These are phyloP conservation scores for Henricia sp. DNA, from an alignment of 53 echinoderm and acorn worm genomes.

Conservation along the genomic window DNA sequence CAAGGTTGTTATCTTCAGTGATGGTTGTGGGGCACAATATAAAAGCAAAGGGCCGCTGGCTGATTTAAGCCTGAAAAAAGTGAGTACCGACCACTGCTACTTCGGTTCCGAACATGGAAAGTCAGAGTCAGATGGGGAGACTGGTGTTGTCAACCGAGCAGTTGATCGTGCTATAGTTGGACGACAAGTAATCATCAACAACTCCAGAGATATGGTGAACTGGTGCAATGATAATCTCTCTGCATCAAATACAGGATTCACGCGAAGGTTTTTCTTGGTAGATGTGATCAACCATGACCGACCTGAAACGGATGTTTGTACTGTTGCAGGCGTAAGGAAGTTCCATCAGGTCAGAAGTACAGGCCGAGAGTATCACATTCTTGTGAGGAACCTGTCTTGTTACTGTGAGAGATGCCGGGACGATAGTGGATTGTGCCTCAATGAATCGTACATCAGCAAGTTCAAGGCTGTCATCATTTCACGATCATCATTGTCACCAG, in stretches of 20 bases:
- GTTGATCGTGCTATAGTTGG: slow-evolving; percentile 55
- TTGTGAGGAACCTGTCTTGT: slow-evolving; percentile 60
- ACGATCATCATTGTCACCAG: slow-evolving; percentile 10
- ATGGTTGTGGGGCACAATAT: slow-evolving; percentile 61
- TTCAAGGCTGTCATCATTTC: slow-evolving; percentile 24
- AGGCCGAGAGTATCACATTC: slow-evolving; percentile 37
- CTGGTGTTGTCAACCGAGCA: slow-evolving; percentile 57
- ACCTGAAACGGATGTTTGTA: slow-evolving; percentile 52
- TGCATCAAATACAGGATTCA: slow-evolving; percentile 7
- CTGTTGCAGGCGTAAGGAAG: slow-evolving; percentile 62
- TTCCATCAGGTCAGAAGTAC: slow-evolving; percentile 45
- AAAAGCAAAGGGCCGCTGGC: slow-evolving; percentile 63
- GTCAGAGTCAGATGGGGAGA: slow-evolving; percentile 61
- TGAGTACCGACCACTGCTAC: slow-evolving; percentile 44
- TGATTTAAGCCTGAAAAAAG: slow-evolving; percentile 27
- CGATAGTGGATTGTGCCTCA: slow-evolving; percentile 21
- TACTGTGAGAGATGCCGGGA: slow-evolving; percentile 43
- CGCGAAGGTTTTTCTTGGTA: slow-evolving; percentile 37
- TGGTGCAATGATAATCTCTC: slow-evolving; percentile 49
- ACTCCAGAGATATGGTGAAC: slow-evolving; percentile 21
- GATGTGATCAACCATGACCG: slow-evolving; percentile 46
- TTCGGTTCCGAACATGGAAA: slow-evolving; percentile 67
- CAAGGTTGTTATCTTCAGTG: slow-evolving; percentile 65
- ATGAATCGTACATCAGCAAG: slow-evolving; percentile 11
- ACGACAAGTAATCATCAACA: slow-evolving; percentile 43